Percentiles rank a stretch among this genome's conserved stretches.
These are phyloP conservation scores for Bergia sp. DNA, from an alignment of 92 coral and sea anemone genomes.

Conservation along the genomic window DNA sequence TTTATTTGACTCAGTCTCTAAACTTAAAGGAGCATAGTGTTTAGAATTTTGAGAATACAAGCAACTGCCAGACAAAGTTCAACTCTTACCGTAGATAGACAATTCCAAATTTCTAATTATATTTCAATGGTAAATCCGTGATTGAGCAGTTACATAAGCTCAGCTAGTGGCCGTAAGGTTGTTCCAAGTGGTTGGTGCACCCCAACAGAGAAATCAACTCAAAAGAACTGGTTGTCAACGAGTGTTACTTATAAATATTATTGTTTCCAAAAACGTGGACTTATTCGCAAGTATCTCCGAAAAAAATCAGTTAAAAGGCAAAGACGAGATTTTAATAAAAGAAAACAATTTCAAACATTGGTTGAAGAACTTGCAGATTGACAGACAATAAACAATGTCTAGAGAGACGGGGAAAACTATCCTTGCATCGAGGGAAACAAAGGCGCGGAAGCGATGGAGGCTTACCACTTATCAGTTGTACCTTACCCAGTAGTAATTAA, in stretches of 20 bases:
- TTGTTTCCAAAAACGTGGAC: constrained; percentile 14
- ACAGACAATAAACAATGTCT: background rate
- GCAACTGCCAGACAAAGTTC: too few species aligned
- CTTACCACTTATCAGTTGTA: background rate
- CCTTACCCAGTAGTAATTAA: background rate
- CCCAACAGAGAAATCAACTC: background rate
- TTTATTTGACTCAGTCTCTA: too few species aligned
- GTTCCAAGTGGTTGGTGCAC: background rate
- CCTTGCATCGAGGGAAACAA: background rate
- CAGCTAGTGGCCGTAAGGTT: background rate
- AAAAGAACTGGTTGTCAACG: constrained; percentile 2
- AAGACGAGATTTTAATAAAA: too few species aligned
- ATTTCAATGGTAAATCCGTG: background rate
- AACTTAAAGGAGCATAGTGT: too few species aligned
- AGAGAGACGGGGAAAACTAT: background rate
- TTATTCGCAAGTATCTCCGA: background rate
- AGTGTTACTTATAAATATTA: background rate
- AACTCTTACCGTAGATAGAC: background rate
- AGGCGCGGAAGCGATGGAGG: background rate
- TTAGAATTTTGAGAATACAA: too few species aligned
- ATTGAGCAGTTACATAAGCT: background rate
- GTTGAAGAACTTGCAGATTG: background rate
- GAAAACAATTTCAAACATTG: background rate
- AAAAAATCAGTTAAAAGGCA: background rate
- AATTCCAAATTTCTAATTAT: background rate